phyloP scores from a whole-genome alignment of 1,140 invertebrate genomes.

The Bradysia coprophila region DNA sequence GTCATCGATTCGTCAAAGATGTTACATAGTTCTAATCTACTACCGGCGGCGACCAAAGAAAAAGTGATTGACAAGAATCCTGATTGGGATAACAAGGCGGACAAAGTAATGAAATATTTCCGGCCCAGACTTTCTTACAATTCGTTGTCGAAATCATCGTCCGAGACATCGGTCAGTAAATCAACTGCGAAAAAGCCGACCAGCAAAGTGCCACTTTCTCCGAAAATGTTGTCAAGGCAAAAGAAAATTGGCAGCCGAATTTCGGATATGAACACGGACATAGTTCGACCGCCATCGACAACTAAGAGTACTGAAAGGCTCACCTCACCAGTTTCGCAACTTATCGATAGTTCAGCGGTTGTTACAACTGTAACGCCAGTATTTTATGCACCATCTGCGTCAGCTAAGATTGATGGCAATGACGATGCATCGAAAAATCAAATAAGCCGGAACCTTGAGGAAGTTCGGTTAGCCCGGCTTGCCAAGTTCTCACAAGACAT shows the following conservation, averaged over 20 bases:
- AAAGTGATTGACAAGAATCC: neutral
- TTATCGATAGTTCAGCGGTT: neutral
- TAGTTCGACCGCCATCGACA: neutral
- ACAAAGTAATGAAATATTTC: constrained; percentile 3
- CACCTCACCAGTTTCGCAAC: neutral
- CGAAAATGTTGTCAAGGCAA: neutral
- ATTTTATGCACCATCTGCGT: constrained; percentile 4
- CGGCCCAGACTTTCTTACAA: neutral
- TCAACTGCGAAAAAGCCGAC: neutral
- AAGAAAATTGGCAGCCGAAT: too few species aligned
- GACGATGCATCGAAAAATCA: neutral
- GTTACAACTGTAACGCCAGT: constrained; percentile 1
- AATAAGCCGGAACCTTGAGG: neutral
- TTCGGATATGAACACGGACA: neutral
- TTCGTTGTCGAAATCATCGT: constrained; percentile 2
- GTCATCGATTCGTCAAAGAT: too few species aligned
- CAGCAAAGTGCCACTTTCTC: neutral
- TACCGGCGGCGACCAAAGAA: neutral
- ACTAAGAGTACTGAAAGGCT: too few species aligned
- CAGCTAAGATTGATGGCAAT: constrained; percentile 6
- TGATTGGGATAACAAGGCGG: constrained; percentile 3
- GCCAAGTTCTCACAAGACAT: constrained; percentile 4
- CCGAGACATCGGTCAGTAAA: constrained; percentile 1
- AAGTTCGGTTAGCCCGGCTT: neutral
- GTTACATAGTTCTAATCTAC: neutral